Conservation (phyloP, 2,113 vertebrate species). For the Formicarius rufipectus region DNA sequence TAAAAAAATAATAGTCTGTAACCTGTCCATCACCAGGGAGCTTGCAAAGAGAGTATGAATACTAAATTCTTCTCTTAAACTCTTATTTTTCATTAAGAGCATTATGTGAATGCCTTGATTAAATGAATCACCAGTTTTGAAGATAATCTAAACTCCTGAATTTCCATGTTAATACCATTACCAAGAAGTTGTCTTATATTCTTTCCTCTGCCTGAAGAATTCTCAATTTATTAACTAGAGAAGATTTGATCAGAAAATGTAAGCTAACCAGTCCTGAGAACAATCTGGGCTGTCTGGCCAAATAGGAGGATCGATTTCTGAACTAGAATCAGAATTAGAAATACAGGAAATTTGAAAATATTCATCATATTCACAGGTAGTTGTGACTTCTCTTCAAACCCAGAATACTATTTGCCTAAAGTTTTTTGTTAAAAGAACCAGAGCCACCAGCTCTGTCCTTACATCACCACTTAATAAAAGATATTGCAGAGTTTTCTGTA, state of each 20-base stretch:
- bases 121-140: neutral
- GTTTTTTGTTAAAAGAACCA: neutral
- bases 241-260: neutral
- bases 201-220: neutral
- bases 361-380: neutral
- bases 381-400: neutral
- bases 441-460: neutral
- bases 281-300: neutral
- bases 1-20: neutral
- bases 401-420: neutral
- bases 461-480: neutral
- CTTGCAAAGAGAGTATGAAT: neutral
- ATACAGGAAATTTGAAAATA: neutral
- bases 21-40: neutral
- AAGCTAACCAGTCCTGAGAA: neutral
- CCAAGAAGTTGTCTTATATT: neutral
- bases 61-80: neutral
- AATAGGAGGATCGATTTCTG: accelerated
- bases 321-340: neutral
- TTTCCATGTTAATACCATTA: neutral
- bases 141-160: neutral
- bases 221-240: neutral
- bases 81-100: neutral
- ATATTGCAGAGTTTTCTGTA: neutral
- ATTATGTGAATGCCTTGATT: neutral